Percentiles rank a stretch among this genome's conserved stretches.
Evolutionary conservation across 2,797 vertebrate species (phyloP).

Genomic region (Alfaro cultratus): DNA sequence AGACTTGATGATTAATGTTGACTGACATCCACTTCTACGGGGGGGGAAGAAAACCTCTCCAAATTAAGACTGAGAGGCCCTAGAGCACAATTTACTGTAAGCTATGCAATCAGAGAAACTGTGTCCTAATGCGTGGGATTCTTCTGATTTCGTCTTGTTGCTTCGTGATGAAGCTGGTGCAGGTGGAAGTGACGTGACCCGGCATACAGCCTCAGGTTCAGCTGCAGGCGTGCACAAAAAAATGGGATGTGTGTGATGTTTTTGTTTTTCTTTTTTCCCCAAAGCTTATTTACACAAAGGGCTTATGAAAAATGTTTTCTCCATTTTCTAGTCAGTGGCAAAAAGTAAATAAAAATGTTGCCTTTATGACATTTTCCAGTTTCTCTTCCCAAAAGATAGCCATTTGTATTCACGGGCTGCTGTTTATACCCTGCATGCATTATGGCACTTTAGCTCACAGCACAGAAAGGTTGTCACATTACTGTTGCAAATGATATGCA

Average conservation of each 20-base stretch:
- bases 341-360: slow-evolving; percentile 35
- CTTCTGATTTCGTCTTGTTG: slow-evolving; percentile 37
- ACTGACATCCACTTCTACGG: slow-evolving; percentile 32
- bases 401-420: slow-evolving; percentile 78
- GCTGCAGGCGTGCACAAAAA: slow-evolving; percentile 50
- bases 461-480: slow-evolving; percentile 77
- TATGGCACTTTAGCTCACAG: slow-evolving; percentile 68
- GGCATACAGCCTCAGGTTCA: slow-evolving; percentile 39
- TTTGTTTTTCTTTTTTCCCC: background rate
- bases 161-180: slow-evolving; percentile 37
- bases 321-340: slow-evolving; percentile 36
- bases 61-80: slow-evolving; percentile 30
- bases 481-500: slow-evolving; percentile 81
- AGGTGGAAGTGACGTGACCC: slow-evolving; percentile 28
- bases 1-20: slow-evolving; percentile 31
- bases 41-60: slow-evolving; percentile 27
- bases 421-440: slow-evolving; percentile 68
- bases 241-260: slow-evolving; percentile 41
- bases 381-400: slow-evolving; percentile 53
- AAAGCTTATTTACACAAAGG: slow-evolving; percentile 55
- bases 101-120: slow-evolving; percentile 47
- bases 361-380: slow-evolving; percentile 34
- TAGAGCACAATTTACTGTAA: slow-evolving; percentile 29
- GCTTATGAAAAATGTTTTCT: slow-evolving; percentile 54
- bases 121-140: slow-evolving; percentile 39